Conservation (phyloP, 2,888 invertebrate genomes). For the Thereva unica region DNA sequence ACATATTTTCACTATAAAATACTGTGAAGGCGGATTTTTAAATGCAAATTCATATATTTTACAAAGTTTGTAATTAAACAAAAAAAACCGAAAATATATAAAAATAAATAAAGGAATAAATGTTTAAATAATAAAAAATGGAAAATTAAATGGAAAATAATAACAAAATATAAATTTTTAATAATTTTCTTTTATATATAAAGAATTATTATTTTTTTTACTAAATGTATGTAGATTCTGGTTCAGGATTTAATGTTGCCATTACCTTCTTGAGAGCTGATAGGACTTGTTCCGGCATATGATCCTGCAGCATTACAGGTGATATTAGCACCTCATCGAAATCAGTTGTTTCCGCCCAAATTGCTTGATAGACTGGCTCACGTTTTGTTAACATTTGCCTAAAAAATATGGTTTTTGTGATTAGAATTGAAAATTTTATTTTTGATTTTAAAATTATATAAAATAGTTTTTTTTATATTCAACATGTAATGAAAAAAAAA, state of each 20-base stretch:
- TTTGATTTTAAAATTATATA: no score
- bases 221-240: slow-evolving; percentile 12
- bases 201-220: slow-evolving; percentile 2
- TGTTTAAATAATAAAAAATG: slow-evolving; percentile 3
- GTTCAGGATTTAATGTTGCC: slow-evolving; percentile 30
- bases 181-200: not conserved
- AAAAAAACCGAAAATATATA: slow-evolving; percentile 20
- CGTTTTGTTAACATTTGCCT: slow-evolving; percentile 71
- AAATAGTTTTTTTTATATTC: no score
- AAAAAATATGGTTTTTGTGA: slow-evolving; percentile 44
- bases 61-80: slow-evolving; percentile 1
- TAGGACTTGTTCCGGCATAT: slow-evolving; percentile 86
- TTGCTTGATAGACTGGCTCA: slow-evolving; percentile 83
- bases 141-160: not conserved
- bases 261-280: slow-evolving; percentile 84
- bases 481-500: no score
- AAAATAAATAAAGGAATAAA: slow-evolving; percentile 25
- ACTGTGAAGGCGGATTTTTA: slow-evolving; percentile 16
- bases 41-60: slow-evolving; percentile 7
- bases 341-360: slow-evolving; percentile 82
- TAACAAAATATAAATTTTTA: slow-evolving; percentile 13
- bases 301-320: slow-evolving; percentile 88
- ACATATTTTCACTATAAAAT: slow-evolving; percentile 2
- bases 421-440: no score
- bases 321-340: slow-evolving; percentile 88